Percentiles rank a stretch among this genome's conserved stretches.
These are phyloP conservation scores for Drosophila nigritarsus DNA, from an alignment of 2,888 invertebrate genomes.

Conservation along the genomic window DNA sequence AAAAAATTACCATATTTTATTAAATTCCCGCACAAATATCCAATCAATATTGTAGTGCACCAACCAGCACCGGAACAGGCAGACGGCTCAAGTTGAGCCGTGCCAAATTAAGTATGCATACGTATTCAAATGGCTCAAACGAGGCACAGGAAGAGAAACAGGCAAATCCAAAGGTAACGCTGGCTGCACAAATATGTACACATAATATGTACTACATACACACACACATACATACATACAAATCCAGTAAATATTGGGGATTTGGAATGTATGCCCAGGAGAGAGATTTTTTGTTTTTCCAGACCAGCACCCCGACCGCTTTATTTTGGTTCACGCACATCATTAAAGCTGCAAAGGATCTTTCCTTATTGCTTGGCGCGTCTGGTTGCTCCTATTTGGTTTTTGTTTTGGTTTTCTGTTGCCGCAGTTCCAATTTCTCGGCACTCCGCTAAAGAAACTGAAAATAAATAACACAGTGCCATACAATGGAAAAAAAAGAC, in stretches of 20 bases:
- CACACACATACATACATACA: slow-evolving; percentile 27
- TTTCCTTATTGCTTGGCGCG: slow-evolving; percentile 36
- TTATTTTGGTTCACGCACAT: slow-evolving; percentile 62
- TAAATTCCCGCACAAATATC: slow-evolving; percentile 77
- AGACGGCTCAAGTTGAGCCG: slow-evolving; percentile 42
- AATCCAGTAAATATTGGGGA: slow-evolving; percentile 30
- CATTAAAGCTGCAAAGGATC: slow-evolving; percentile 61
- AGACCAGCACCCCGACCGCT: slow-evolving; percentile 46
- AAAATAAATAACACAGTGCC: slow-evolving; percentile 33
- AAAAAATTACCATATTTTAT: slow-evolving; percentile 81
- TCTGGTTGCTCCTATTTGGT: slow-evolving; percentile 31
- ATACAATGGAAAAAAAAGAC: slow-evolving; percentile 28
- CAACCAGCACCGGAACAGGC: slow-evolving; percentile 57
- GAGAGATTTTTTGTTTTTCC: slow-evolving; percentile 75
- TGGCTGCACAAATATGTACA: slow-evolving; percentile 38
- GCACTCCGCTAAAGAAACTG: slow-evolving; percentile 14
- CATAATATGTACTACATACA: slow-evolving; percentile 33
- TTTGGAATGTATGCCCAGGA: slow-evolving; percentile 55
- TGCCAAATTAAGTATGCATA: slow-evolving; percentile 78
- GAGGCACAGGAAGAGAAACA: slow-evolving; percentile 8
- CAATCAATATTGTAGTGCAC: slow-evolving; percentile 79
- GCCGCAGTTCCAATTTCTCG: slow-evolving; percentile 21
- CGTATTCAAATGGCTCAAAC: slow-evolving; percentile 75
- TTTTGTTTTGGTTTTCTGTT: slow-evolving; percentile 30
- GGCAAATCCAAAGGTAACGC: slow-evolving; percentile 42